These are phyloP conservation scores for Ophthalmolycus amberensis DNA, from an alignment of 2,113 vertebrate species.

Conservation along the genomic window DNA sequence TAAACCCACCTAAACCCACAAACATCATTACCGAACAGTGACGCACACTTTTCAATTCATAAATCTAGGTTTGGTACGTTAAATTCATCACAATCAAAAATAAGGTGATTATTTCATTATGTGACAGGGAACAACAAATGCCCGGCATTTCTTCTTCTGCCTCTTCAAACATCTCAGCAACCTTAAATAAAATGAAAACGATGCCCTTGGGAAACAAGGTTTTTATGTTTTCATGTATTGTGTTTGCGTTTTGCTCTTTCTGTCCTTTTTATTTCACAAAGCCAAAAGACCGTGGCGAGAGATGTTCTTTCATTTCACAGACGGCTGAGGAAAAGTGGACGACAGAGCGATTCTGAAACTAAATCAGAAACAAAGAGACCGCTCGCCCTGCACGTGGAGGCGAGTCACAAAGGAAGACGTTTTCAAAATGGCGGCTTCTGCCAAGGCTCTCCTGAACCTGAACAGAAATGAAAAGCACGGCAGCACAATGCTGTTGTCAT, in stretches of 20 bases:
- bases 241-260: constrained; percentile 42
- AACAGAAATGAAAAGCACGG: constrained; percentile 38
- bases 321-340: constrained; percentile 37
- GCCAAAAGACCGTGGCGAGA: constrained; percentile 33
- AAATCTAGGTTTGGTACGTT: background rate
- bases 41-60: background rate
- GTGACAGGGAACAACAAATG: background rate
- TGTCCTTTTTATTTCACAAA: constrained; percentile 20
- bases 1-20: background rate
- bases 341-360: constrained; percentile 58
- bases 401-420: constrained; percentile 34
- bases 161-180: background rate
- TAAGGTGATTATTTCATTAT: background rate
- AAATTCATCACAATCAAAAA: background rate
- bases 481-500: constrained; percentile 59
- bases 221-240: too few species aligned
- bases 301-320: constrained; percentile 44
- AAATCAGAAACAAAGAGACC: constrained; percentile 57
- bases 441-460: constrained; percentile 22
- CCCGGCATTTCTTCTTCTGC: background rate
- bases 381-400: constrained; percentile 43
- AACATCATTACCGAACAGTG: background rate
- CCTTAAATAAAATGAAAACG: background rate
- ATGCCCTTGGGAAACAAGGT: background rate
- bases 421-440: constrained; percentile 30